A percentile compares a stretch with the other conserved stretches of the same genome.
Conservation (phyloP, 2,888 invertebrate species). For the Kryphioiulus occultus region DNA sequence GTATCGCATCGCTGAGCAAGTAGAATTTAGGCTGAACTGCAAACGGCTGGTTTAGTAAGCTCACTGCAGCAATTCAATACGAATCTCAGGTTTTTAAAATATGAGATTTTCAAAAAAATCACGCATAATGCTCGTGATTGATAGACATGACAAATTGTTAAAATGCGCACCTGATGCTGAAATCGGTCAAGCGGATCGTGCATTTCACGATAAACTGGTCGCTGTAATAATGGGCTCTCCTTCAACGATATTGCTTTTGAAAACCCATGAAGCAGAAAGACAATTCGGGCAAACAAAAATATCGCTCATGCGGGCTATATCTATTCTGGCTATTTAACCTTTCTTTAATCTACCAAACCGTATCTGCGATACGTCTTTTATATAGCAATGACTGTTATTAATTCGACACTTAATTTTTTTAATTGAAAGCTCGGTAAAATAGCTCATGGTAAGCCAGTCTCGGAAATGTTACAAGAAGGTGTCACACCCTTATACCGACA, state of each 20-base stretch:
- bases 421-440: no score
- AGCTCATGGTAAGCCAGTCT: no score
- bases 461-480: no score
- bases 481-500: no score
- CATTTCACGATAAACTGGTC: not conserved
- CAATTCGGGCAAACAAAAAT: conserved; percentile 18
- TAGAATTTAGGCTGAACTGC: not conserved
- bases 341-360: not conserved
- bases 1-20: not conserved
- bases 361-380: not conserved
- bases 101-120: conserved; percentile 2
- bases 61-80: not conserved
- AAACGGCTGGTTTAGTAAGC: not conserved
- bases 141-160: conserved; percentile 39
- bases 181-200: conserved; percentile 24
- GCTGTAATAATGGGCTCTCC: not conserved
- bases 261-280: not conserved
- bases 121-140: conserved; percentile 29
- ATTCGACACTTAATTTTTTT: not conserved
- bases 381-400: not conserved
- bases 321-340: not conserved
- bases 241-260: conserved; percentile 14
- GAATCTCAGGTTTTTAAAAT: not conserved
- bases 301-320: not conserved
- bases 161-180: conserved; percentile 32